Evolutionary conservation across 2,888 invertebrate species (phyloP).

Genomic region (Xylocampa areola): DNA sequence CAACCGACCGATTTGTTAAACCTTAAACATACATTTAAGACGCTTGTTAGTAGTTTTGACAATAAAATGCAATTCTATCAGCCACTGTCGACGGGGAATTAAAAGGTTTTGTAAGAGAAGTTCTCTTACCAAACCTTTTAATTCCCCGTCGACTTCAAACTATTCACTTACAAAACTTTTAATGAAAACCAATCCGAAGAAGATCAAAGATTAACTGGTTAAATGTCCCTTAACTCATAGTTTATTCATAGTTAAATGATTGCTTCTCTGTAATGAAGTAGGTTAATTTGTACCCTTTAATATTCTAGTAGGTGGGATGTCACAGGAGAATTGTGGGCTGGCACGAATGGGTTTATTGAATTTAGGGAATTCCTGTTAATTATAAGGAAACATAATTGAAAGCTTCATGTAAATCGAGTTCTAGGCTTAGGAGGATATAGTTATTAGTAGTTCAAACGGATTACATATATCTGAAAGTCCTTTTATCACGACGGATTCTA

Average conservation of each 20-base stretch:
- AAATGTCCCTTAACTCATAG: constrained; percentile 50
- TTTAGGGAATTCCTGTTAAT: constrained; percentile 50
- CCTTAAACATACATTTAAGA: too few species aligned
- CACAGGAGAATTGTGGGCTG: constrained; percentile 43
- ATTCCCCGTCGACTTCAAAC: background rate
- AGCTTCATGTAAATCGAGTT: constrained; percentile 38
- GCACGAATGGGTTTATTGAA: constrained; percentile 44
- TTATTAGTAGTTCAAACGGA: too few species aligned
- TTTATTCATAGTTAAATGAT: constrained; percentile 60
- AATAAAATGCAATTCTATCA: too few species aligned
- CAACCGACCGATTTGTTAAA: too few species aligned
- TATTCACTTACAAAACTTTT: constrained; percentile 47
- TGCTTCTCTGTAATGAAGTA: constrained; percentile 36
- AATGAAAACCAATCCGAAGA: constrained; percentile 34
- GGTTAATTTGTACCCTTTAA: constrained; percentile 57
- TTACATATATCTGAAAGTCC: too few species aligned
- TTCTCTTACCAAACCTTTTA: background rate
- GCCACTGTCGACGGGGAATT: too few species aligned
- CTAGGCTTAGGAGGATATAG: too few species aligned
- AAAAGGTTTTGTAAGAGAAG: too few species aligned
- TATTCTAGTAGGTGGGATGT: constrained; percentile 55
- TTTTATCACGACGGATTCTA: too few species aligned
- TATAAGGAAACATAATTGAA: constrained; percentile 42
- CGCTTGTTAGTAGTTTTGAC: too few species aligned
- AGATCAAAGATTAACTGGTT: constrained; percentile 44